Base-by-base conservation (phyloP, 2,113 vertebrate genomes). In the Hemiscyllium ocellatum region DNA sequence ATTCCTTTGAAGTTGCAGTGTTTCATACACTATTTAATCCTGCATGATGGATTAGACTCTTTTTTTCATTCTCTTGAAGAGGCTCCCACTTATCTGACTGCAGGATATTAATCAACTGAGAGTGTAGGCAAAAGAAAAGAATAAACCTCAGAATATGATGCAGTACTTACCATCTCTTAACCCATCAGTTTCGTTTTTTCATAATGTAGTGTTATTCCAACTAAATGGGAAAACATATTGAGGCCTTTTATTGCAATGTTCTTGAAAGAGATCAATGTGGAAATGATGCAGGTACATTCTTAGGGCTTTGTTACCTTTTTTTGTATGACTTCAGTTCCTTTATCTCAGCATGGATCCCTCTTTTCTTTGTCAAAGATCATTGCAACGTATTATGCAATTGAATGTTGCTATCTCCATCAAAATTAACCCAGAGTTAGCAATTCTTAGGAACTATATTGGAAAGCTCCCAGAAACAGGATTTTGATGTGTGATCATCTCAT, bases 41-140 rank as follows among this genome's bases (percentile, higher is more conserved):
- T 95, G 68, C 93, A 95, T 70, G 93, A 95, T 95, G 68, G 93
- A 70, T 95, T 95, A 72, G 93, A 42, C 93, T 93, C 89, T 93
- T 66, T 91, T 94, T 94, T 94, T 94, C 42, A 94, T 94, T 70
- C 42, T 95, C 42, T 24, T 95, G 93, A 95, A 72, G 93, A 72
- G 93, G 91, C 24, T 68, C 65, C 37, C 42, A 69, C 91, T 95
- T 70, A 95, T 95, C 93, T 95, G 93, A 95, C 93, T 95, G 37
- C 68, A 95, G 37, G 93, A 95, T 50, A 95, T 95, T 95, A 95
- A 95, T 95, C 93, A 95, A 70, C 93, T 95, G 42, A 50, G 37
- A 70, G 42, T 24, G 37, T 50, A 70, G n/a, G 37, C 70, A 29
- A 42, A 72, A 69, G 22, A 95, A 93, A 93, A 66, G 89, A 42